phyloP scores from a whole-genome alignment of 2,888 invertebrate genomes.

The Lasioglossum zephyrum region DNA sequence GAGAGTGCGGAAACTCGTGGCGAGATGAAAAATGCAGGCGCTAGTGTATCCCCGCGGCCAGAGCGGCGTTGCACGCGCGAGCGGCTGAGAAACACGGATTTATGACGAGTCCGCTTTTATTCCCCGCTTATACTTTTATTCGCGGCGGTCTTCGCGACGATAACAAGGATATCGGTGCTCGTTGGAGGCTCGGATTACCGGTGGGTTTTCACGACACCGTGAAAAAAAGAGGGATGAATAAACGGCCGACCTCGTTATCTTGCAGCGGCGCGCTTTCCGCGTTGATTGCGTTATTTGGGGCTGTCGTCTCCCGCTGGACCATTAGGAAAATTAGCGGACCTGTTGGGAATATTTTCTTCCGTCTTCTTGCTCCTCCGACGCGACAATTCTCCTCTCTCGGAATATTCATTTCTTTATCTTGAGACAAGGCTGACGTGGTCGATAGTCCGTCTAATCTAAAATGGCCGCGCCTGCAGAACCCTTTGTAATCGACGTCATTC shows the following conservation, averaged over 20 bases:
- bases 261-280: constrained; percentile 12
- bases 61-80: neutral
- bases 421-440: neutral
- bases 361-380: neutral
- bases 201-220: constrained; percentile 18
- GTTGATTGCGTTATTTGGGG: constrained; percentile 53
- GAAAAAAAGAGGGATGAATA: constrained; percentile 22
- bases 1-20: constrained; percentile 22
- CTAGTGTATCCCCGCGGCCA: neutral
- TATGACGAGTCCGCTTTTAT: constrained; percentile 14
- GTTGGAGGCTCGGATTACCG: constrained; percentile 46
- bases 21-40: constrained; percentile 36
- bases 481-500: no score
- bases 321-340: constrained; percentile 49
- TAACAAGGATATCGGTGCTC: constrained; percentile 49
- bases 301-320: constrained; percentile 37
- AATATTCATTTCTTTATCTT: constrained; percentile 1
- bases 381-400: neutral
- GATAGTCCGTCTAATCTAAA: neutral
- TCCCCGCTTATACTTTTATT: constrained; percentile 27
- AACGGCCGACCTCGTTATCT: constrained; percentile 48
- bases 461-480: neutral
- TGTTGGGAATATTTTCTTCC: constrained; percentile 8
- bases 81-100: constrained; percentile 17
- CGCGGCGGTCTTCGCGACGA: constrained; percentile 25